These are phyloP conservation scores for Hirtodrosophila confusa DNA, from an alignment of 2,888 invertebrate species.

Conservation along the genomic window DNA sequence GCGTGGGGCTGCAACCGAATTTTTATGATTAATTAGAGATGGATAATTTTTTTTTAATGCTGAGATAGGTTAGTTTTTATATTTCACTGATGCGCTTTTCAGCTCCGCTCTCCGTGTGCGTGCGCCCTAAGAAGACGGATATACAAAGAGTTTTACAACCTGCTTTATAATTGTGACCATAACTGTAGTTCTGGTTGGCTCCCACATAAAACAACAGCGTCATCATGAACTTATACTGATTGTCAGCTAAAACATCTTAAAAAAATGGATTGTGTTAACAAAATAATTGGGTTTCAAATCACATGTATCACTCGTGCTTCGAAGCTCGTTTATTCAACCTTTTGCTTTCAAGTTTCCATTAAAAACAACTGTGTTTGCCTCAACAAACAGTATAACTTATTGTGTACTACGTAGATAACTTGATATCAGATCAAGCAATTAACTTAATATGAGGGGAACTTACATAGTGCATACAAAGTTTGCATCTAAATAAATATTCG, in stretches of 20 bases:
- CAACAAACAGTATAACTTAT: neutral
- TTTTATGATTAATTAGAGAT: no score
- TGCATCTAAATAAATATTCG: no score
- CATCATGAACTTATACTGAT: no score
- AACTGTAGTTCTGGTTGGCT: neutral
- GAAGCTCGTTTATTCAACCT: constrained; percentile 9
- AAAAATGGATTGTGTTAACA: constrained; percentile 7
- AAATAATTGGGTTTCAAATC: constrained; percentile 19
- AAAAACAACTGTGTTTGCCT: neutral
- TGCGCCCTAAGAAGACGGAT: no score
- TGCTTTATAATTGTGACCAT: no score
- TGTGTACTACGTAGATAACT: constrained; percentile 5
- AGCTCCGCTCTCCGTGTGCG: no score
- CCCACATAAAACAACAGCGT: neutral
- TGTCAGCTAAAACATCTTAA: neutral
- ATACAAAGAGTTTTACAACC: no score
- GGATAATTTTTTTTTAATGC: no score
- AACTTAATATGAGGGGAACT: neutral
- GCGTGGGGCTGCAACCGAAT: no score
- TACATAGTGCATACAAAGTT: neutral
- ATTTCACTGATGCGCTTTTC: no score
- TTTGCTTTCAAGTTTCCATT: neutral
- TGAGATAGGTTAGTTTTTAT: no score
- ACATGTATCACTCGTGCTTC: neutral
- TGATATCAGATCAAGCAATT: constrained; percentile 1